Evolutionary conservation across 2,113 vertebrate genomes (phyloP), one percentile per base, ranked within the genome.

Genomic region (Rissa tridactyla): DNA sequence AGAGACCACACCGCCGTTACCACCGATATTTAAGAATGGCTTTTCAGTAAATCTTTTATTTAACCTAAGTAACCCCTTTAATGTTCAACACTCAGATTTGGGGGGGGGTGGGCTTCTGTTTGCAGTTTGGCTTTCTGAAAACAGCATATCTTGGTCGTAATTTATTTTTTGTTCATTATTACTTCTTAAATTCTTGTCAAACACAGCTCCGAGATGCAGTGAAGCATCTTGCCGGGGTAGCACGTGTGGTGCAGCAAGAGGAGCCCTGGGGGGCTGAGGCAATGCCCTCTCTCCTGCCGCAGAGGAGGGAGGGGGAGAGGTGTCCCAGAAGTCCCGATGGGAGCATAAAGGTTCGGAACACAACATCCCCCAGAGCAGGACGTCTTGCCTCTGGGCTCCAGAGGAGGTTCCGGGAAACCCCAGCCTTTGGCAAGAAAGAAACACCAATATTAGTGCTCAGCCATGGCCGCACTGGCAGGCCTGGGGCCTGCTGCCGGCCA

Each of bases 1-100:
- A 68, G 54, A 34, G 15, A 19, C 69, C 7, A 1, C 2, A 20
- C 6, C 0, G 0, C 32, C 0, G 0, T 54, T 21, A 42, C 46
- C 47, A 34, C 22, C 51, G 23, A 19, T 29, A 46, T 87, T 47
- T 44, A 55, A 19, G 34, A 57, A 69, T 14, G 64, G 46, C 19
- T 90, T 92, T 75, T 83, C 30, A 78, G 8, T n/a, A 40, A 82
- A 46, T 40, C 58, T 85, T 5, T 65, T 94, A 65, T 75, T 86
- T 80, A 85, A 89, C n/a, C 7, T 18, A n/a, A 93, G 38, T 34
- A 84, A 65, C 18, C 3, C 34, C 17, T 83, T 64, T 32, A 42
- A 77, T 5, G 11, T 27, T 79, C 79, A 91, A 8, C 0, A 0
- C 51, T 51, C 51, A 38, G 15, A 44, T 54, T 87, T 71, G 51